phyloP scores from a whole-genome alignment of 2,113 vertebrate species.

The Cheilinus undulatus region DNA sequence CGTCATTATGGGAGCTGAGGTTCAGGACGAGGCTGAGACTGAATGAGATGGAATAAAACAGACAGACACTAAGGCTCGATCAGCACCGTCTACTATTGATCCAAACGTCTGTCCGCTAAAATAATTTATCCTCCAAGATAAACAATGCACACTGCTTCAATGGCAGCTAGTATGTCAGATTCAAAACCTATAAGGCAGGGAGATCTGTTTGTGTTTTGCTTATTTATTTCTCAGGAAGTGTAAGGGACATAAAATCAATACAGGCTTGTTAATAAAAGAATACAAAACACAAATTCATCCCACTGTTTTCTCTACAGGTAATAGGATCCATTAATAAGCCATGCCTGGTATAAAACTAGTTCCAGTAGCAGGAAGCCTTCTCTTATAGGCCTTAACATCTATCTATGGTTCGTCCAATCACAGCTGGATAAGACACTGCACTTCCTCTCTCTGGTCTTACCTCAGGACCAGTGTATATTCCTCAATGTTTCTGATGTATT shows the following conservation, averaged over 20 bases:
- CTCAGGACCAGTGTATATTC: too few relatives aligned
- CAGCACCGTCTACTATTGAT: conserved; percentile 70
- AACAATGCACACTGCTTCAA: conserved; percentile 41
- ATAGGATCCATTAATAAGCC: conserved; percentile 21
- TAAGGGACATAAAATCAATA: not conserved
- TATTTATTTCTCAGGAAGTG: not conserved
- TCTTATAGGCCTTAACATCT: too few relatives aligned
- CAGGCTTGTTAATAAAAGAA: not conserved
- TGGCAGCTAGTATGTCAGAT: not conserved
- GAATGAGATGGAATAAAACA: conserved; percentile 29
- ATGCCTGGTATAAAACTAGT: not conserved
- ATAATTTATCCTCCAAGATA: conserved; percentile 58
- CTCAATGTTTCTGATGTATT: too few relatives aligned
- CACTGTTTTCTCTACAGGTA: conserved; percentile 21
- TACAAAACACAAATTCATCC: not conserved
- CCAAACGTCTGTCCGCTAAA: conserved; percentile 39
- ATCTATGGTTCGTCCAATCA: too few relatives aligned
- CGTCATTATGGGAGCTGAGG: conserved; percentile 10
- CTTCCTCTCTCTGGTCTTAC: too few relatives aligned
- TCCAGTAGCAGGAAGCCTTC: too few relatives aligned
- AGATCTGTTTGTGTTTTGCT: not conserved
- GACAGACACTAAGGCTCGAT: conserved; percentile 16
- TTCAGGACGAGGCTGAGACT: not conserved
- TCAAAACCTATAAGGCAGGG: not conserved
- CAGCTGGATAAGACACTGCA: too few relatives aligned